A percentile compares a stretch with the other conserved stretches of the same genome.
Conservation (phyloP, 2,113 vertebrate species). For the Pachypanchax playfairii region DNA sequence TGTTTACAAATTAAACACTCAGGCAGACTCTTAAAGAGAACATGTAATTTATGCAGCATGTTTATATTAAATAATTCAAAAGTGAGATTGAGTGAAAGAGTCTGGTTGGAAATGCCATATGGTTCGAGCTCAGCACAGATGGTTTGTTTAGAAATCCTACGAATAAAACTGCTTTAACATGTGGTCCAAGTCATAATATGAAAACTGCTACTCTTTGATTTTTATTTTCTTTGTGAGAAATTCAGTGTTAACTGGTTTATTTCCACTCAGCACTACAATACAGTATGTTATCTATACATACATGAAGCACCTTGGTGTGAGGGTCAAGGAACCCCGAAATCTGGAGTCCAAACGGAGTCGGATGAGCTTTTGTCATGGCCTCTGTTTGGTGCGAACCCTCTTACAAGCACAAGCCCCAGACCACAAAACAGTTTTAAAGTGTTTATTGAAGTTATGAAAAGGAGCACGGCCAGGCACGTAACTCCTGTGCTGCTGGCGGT, state of each 20-base stretch:
- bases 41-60: constrained; percentile 55
- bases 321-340: constrained; percentile 89
- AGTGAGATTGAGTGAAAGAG: constrained; percentile 54
- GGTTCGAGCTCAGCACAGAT: constrained; percentile 59
- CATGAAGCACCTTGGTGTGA: constrained; percentile 93
- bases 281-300: constrained; percentile 91
- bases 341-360: constrained; percentile 90
- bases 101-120: constrained; percentile 72
- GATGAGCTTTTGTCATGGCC: too few species aligned
- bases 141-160: constrained; percentile 56
- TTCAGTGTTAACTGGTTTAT: not conserved
- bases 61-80: constrained; percentile 66
- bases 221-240: constrained; percentile 21
- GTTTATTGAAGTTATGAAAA: too few species aligned
- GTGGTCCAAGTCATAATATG: constrained; percentile 63
- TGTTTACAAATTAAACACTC: constrained; percentile 36
- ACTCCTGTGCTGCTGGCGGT: too few species aligned
- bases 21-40: constrained; percentile 30
- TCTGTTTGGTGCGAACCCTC: too few species aligned
- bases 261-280: constrained; percentile 82
- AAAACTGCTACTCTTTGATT: constrained; percentile 36
- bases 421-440: too few species aligned
- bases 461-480: too few species aligned
- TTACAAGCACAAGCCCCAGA: too few species aligned
- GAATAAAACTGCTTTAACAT: constrained; percentile 57